Base-by-base conservation (phyloP, 2,113 vertebrate genomes). In the Anolis carolinensis region DNA sequence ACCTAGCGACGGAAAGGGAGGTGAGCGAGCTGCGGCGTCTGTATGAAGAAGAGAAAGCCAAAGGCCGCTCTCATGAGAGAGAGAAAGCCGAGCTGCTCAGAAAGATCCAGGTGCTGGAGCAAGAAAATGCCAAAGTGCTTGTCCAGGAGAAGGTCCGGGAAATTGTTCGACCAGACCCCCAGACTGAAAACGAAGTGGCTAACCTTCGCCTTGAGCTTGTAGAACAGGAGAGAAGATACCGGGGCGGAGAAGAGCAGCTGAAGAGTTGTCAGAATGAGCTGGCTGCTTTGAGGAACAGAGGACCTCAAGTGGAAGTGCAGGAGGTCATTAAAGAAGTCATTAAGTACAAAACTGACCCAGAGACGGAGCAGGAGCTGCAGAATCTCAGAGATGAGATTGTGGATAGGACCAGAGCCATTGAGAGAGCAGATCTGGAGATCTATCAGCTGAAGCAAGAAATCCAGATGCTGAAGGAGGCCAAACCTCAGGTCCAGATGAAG, bases 251-350 rank as follows among this genome's bases (percentile, higher is more conserved):
- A 0, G 95, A 98, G 32, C 98, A 99, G 88, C 93, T 98, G 48
- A 96, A 93, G 93, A 97, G 95, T 82, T 95, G 97, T 74, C 96
- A 97, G 87, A 96, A 96, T 0, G 98, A 99, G 90, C 44, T 99
- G 89, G 92, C 88, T 75, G 95, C 96, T 79, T 94, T 99, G 27
- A 96, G 82, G 86, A 97, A 97, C 92, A 95, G 98, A 92, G 98
- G 97, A 1, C 98, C 98, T 9, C 97, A 98, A 90, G 95, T 99
- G 23, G 98, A 99, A 90, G 90, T 98, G 79, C 99, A 97, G 89
- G 98, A 99, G 86, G 97, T 97, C 63, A 98, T 98, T 39, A 99
- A 99, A 91, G 98, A 99, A 90, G 98, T 99, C 62, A 98, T 99
- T 86, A 98, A 98, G 90, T 99, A 99, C 92, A 99, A 98, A 87